phyloP scores from a whole-genome alignment of 2,888 invertebrate species.

The Entomobrya proxima region DNA sequence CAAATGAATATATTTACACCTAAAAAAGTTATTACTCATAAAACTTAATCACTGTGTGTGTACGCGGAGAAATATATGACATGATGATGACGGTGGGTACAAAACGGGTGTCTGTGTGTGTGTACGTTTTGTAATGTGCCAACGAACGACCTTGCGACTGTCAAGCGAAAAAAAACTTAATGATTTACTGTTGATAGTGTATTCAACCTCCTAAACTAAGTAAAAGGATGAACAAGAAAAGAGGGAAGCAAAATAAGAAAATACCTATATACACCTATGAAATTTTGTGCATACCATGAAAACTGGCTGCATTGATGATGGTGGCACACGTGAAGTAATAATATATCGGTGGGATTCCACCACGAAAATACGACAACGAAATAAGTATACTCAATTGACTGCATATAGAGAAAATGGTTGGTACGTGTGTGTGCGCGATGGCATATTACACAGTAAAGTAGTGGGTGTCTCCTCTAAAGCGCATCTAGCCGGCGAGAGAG shows the following conservation, averaged over 20 bases:
- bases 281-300: slow-evolving; percentile 23
- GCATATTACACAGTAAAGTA: background rate
- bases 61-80: slow-evolving; percentile 25
- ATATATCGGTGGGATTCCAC: slow-evolving; percentile 31
- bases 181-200: slow-evolving; percentile 52
- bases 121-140: slow-evolving; percentile 41
- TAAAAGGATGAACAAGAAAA: slow-evolving; percentile 28
- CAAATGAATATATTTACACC: slow-evolving; percentile 9
- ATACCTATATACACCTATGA: slow-evolving; percentile 9
- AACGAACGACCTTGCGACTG: slow-evolving; percentile 67
- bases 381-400: background rate
- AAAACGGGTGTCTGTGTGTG: background rate
- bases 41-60: slow-evolving; percentile 30
- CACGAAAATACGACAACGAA: background rate
- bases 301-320: slow-evolving; percentile 31
- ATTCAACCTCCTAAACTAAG: too few species aligned
- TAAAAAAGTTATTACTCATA: slow-evolving; percentile 37
- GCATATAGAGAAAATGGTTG: background rate
- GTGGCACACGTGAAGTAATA: slow-evolving; percentile 19
- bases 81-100: background rate
- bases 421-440: background rate
- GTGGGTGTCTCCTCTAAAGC: slow-evolving; percentile 23
- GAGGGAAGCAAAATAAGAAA: background rate
- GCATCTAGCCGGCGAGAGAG: background rate
- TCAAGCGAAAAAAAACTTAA: slow-evolving; percentile 55